Evolutionary conservation across 2,888 invertebrate genomes (phyloP).

Genomic region (Orchestes rusci): DNA sequence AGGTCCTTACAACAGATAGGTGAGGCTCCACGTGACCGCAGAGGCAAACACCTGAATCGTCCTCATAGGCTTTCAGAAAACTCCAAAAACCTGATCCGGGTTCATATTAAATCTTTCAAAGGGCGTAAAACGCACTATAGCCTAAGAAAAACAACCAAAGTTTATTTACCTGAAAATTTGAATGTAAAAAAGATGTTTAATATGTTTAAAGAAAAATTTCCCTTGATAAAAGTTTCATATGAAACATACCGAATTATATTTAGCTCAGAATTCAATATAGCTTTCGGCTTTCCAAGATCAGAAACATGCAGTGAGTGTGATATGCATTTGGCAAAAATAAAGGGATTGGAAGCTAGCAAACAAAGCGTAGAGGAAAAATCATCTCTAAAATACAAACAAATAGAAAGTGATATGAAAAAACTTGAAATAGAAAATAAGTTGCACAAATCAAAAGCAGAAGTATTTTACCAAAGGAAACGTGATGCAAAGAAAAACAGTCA

Average conservation of each 20-base stretch:
- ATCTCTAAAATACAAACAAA: too few relatives aligned
- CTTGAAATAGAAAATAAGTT: background rate
- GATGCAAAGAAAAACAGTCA: constrained; percentile 2
- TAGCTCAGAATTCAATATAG: too few relatives aligned
- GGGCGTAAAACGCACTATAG: constrained; percentile 21
- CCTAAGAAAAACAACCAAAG: constrained; percentile 15
- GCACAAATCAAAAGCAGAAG: too few relatives aligned
- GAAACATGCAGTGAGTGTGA: constrained; percentile 8
- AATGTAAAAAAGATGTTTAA: constrained; percentile 21
- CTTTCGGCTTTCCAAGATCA: too few relatives aligned
- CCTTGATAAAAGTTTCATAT: constrained; percentile 12
- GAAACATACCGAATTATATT: constrained; percentile 6
- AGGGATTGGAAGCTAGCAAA: constrained; percentile 2
- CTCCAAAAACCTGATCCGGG: constrained; percentile 7
- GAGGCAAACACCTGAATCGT: constrained; percentile 18
- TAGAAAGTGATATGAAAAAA: constrained; percentile 1
- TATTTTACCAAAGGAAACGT: constrained; percentile 5
- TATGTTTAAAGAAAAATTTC: too few relatives aligned
- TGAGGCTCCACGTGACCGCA: constrained; percentile 10
- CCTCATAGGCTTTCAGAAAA: constrained; percentile 13
- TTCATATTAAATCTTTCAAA: constrained; percentile 22
- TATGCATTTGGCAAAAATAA: constrained; percentile 4
- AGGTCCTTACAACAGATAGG: constrained; percentile 10
- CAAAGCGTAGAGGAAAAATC: too few relatives aligned
- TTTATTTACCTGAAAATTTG: constrained; percentile 21